A percentile compares a stretch with the other conserved stretches of the same genome.
These are phyloP conservation scores for Augiades crinisus DNA, from an alignment of 2,888 invertebrate species.

Conservation along the genomic window DNA sequence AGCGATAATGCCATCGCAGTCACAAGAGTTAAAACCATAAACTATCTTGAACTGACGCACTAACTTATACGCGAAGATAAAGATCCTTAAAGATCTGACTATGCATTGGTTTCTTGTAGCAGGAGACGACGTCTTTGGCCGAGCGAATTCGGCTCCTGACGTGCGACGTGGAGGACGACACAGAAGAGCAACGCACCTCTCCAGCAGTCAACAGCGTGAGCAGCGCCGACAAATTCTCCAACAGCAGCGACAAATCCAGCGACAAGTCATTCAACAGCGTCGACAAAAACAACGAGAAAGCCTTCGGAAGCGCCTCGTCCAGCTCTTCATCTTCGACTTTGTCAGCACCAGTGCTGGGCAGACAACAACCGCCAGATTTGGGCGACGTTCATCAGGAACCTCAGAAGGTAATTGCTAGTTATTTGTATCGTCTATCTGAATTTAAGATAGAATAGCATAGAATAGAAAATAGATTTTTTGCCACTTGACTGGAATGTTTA, in stretches of 20 bases:
- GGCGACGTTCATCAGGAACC: constrained; percentile 69
- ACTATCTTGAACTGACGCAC: too few relatives aligned
- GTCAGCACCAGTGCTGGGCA: constrained; percentile 49
- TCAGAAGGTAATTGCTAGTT: constrained; percentile 58
- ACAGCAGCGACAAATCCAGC: constrained; percentile 70
- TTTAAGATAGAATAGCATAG: too few relatives aligned
- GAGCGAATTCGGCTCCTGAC: constrained; percentile 93
- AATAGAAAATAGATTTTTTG: too few relatives aligned
- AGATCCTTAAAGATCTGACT: too few relatives aligned
- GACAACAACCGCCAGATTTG: constrained; percentile 65
- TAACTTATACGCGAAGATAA: too few relatives aligned
- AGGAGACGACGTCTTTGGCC: constrained; percentile 89
- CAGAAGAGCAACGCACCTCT: constrained; percentile 78
- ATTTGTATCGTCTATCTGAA: too few relatives aligned
- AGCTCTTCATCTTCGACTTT: constrained; percentile 70
- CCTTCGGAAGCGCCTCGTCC: constrained; percentile 79
- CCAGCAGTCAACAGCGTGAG: constrained; percentile 87
- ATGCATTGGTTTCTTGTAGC: constrained; percentile 37
- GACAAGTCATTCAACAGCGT: constrained; percentile 78
- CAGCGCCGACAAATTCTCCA: constrained; percentile 83
- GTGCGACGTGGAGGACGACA: constrained; percentile 90
- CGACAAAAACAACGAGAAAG: constrained; percentile 76
- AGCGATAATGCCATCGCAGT: too few relatives aligned
- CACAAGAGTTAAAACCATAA: too few relatives aligned
- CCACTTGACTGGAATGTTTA: too few relatives aligned